Evolutionary conservation across 2,113 vertebrate genomes (phyloP).

Genomic region (Etheostoma spectabile): DNA sequence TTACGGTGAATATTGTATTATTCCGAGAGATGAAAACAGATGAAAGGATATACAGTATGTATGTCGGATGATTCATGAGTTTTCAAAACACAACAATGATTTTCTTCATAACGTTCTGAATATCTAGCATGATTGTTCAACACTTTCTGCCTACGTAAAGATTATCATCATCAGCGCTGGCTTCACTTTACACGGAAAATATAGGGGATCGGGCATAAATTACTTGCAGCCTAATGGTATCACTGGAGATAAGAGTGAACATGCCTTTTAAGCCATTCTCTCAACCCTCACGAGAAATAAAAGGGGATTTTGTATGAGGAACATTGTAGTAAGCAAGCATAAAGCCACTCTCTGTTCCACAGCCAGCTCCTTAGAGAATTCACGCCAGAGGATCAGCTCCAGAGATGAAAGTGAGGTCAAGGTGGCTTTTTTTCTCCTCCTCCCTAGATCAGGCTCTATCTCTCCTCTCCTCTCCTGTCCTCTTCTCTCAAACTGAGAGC

Average conservation of each 20-base stretch:
- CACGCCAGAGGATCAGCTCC: constrained; percentile 74
- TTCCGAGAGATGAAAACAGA: not conserved
- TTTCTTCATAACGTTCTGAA: constrained; percentile 34
- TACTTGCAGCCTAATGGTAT: constrained; percentile 64
- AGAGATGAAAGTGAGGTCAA: constrained; percentile 82
- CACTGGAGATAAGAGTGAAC: constrained; percentile 63
- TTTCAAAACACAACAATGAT: constrained; percentile 11
- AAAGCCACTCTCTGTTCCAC: constrained; percentile 80
- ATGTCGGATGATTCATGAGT: not conserved
- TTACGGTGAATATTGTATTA: not conserved
- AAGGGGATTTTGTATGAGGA: constrained; percentile 70
- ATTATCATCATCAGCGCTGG: constrained; percentile 55
- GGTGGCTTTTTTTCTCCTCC: constrained; percentile 60
- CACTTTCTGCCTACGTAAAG: constrained; percentile 36
- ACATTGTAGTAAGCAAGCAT: constrained; percentile 72
- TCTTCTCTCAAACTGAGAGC: constrained; percentile 15
- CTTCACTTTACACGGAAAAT: constrained; percentile 61
- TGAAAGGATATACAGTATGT: not conserved
- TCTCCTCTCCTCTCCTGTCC: constrained; percentile 6
- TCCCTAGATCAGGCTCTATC: constrained; percentile 42
- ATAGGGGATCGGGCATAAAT: constrained; percentile 53
- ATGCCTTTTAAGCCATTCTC: constrained; percentile 74
- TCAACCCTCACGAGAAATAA: constrained; percentile 69
- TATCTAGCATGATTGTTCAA: constrained; percentile 33
- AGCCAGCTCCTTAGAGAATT: constrained; percentile 72